These are phyloP conservation scores for Heliconius cydno DNA, from an alignment of 2,888 invertebrate genomes.

Conservation along the genomic window DNA sequence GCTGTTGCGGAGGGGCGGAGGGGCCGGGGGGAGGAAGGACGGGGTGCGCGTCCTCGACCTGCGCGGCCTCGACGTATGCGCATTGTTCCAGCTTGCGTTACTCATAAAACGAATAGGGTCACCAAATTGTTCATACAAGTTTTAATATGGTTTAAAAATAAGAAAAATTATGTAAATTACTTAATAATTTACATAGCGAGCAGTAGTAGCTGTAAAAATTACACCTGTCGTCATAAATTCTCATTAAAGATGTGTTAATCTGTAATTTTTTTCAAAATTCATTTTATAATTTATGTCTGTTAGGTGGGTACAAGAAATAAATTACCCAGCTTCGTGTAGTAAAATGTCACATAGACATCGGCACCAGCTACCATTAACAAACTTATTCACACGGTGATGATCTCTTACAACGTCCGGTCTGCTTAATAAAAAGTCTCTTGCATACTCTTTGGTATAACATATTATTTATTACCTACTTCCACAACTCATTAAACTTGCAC, in stretches of 20 bases:
- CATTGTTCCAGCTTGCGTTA: conserved; percentile 62
- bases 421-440: conserved; percentile 26
- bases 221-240: conserved; percentile 15
- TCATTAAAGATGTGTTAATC: conserved; percentile 8
- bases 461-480: conserved; percentile 42
- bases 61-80: conserved; percentile 74
- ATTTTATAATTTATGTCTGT: conserved; percentile 13
- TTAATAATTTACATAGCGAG: background rate
- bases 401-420: conserved; percentile 33
- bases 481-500: conserved; percentile 39
- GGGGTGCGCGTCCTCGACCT: conserved; percentile 73
- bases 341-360: conserved; percentile 14
- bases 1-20: conserved; percentile 42
- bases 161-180: background rate
- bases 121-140: conserved; percentile 35
- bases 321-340: background rate
- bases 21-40: conserved; percentile 62
- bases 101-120: conserved; percentile 47
- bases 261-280: background rate
- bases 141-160: background rate
- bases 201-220: background rate
- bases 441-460: conserved; percentile 13
- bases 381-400: conserved; percentile 30
- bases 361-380: conserved; percentile 11
- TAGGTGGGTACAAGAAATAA: conserved; percentile 5